Base-by-base conservation (phyloP, 2,888 invertebrate species). In the Harpalus rufipes region DNA sequence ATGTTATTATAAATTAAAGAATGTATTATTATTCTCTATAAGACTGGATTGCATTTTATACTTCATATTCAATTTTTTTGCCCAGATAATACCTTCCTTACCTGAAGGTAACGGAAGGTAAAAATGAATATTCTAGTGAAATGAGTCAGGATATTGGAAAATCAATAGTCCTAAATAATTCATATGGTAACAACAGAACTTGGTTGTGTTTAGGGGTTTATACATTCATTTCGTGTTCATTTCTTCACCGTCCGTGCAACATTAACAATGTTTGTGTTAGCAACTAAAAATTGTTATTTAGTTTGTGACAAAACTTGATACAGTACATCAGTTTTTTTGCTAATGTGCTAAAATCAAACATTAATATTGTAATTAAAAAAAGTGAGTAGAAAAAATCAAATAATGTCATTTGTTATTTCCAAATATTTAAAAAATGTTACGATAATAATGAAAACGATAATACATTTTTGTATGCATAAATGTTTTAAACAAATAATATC, bases 221-320 rank as follows among this genome's bases (percentile, higher is more conserved):
- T n/a, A 51, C 2, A 1, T 51, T 10, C 44, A 51, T 51, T 51
- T 10, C 44, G 12, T 51, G 44, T 10, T 51, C 44, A 51, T 51
- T 51, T 51, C 44, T 51, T 51, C 44, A 10, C 44, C 10, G 2
- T 51, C 10, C 12, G 44, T 51, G 44, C 12, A 32, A 32, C 12
- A 51, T 51, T 51, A 51, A 51, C 12, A 51, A 51, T 51, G 44
- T 51, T 51, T 51, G 44, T 51, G 44, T 51, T 51, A 51, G 44
- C 44, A 51, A 51, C 44, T 12, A 51, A 51, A 51, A 51, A 51
- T 51, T 51, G 10, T 12, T 51, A 51, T 10, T 51, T 51, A 51
- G 10, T 51, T 12, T 51, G 8, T 51, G 44, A 51, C 12, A 51
- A 8, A 8, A 51, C 44, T 51, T 51, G 44, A 51, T 12, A 51